Evolutionary conservation across 2,113 vertebrate species (phyloP).

Genomic region (Erinaceus europaeus): DNA sequence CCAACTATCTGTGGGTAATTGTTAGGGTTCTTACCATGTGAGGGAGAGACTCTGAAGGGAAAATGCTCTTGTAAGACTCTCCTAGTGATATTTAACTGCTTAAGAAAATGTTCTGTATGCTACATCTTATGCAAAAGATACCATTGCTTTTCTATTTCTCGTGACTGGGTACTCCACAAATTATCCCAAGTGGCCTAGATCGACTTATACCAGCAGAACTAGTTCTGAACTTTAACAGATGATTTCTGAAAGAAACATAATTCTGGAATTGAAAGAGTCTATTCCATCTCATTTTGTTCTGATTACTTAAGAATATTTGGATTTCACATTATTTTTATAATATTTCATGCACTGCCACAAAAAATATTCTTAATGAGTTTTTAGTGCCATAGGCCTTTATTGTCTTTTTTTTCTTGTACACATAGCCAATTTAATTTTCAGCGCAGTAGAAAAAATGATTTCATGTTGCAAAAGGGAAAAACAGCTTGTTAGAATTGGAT

Average conservation of each 20-base stretch:
- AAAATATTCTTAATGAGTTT: constrained; percentile 68
- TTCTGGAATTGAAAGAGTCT: constrained; percentile 27
- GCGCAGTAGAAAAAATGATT: not conserved
- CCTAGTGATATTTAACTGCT: not conserved
- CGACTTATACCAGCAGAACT: not conserved
- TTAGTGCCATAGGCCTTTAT: constrained; percentile 55
- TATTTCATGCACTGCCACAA: constrained; percentile 49
- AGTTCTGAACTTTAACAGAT: not conserved
- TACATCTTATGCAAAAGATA: not conserved
- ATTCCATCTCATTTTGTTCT: not conserved
- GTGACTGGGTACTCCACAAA: not conserved
- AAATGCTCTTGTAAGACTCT: not conserved
- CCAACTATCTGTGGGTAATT: not conserved
- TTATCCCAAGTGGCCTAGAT: not conserved
- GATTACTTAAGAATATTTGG: constrained; percentile 1
- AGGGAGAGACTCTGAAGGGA: not conserved
- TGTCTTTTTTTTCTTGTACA: constrained; percentile 53
- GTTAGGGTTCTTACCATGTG: not conserved
- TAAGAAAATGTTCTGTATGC: not conserved
- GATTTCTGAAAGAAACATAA: constrained; percentile 14
- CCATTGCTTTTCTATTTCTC: constrained; percentile 11
- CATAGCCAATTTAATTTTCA: constrained; percentile 67
- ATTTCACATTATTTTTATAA: constrained; percentile 27
- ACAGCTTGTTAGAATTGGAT: constrained; percentile 39
- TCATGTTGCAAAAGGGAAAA: not conserved